Base-by-base conservation (phyloP, 2,797 vertebrate species). In the Halcyon leucocephala region DNA sequence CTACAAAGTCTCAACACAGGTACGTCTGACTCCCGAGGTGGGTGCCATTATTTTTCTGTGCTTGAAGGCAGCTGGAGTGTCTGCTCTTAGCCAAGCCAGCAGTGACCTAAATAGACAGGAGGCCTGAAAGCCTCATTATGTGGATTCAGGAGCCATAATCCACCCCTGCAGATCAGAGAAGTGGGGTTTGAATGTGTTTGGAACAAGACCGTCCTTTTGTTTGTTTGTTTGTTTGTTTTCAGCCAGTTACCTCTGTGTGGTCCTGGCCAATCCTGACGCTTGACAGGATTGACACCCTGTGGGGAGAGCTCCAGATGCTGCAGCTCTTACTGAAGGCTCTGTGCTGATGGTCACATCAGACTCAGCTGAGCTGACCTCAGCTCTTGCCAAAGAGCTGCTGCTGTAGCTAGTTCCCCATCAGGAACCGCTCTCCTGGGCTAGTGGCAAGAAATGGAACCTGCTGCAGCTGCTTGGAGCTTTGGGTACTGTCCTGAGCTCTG, bases 1-100 rank as follows among this genome's bases (percentile, higher is more conserved):
- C 94, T 99, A 99, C 97, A 99, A 98, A 98, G 99, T 99, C 19
- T 98, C 99, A 55, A 99, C 99, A 26, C 98, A 99, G 99, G 99
- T 99, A 98, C 79, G 97, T 94, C 31, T 26, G 18, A 10, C 35
- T n/a, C 4, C 0, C 8, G 2, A 28, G 31, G 5, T 14, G 14
- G 33, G 3, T 71, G 24, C 25, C 4, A 2, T 52, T 67, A 4
- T 67, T 58, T 58, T 74, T 67, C 49, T 19, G 2, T 6, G 7
- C 25, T 65, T 33, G 9, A 51, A 52, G 72, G 16, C 55, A 67
- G 80, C n/a, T 77, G 77, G 49, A 8, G 52, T 83, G 49, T 41
- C 31, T 61, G 48, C 55, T 64, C 54, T 81, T 21, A n/a, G 22
- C 58, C 73, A 52, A 81, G 67, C 33, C 55, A 83, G n/a, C 6